phyloP scores from a whole-genome alignment of 2,113 vertebrate genomes.

The Saccopteryx bilineata region DNA sequence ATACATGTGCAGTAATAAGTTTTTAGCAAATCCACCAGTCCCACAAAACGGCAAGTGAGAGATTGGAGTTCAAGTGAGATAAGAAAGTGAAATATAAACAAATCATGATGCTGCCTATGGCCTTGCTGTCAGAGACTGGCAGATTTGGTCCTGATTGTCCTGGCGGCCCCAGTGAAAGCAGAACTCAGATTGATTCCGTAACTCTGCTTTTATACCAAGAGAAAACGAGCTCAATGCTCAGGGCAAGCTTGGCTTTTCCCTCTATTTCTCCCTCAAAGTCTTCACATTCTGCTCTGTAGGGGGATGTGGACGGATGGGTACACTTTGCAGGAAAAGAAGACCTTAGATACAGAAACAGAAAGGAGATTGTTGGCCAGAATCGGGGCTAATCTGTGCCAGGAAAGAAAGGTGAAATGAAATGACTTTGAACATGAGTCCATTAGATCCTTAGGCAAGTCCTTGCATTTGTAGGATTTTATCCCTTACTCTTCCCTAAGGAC shows the following conservation, averaged over 20 bases:
- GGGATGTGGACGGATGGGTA: fast-evolving
- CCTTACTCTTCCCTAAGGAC: background rate
- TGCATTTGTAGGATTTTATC: background rate
- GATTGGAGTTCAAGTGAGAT: background rate
- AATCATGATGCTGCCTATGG: background rate
- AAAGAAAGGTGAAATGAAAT: background rate
- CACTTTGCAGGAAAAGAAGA: background rate
- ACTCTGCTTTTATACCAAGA: background rate
- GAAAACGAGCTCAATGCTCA: background rate
- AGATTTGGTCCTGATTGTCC: background rate
- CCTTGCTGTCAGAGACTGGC: background rate
- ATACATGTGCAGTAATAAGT: background rate
- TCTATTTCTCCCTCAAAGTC: background rate
- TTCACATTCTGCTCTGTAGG: background rate
- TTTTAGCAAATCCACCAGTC: background rate
- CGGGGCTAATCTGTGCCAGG: background rate
- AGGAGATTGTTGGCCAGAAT: background rate
- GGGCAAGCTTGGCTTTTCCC: background rate
- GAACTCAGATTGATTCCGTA: background rate
- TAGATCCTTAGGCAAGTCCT: background rate
- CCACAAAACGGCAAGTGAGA: background rate
- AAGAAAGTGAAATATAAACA: background rate
- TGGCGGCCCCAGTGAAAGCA: background rate
- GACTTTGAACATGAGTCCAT: background rate
- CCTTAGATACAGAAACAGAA: background rate